These are phyloP conservation scores for Cavia aperea DNA, from an alignment of 2,113 vertebrate species.

Conservation along the genomic window DNA sequence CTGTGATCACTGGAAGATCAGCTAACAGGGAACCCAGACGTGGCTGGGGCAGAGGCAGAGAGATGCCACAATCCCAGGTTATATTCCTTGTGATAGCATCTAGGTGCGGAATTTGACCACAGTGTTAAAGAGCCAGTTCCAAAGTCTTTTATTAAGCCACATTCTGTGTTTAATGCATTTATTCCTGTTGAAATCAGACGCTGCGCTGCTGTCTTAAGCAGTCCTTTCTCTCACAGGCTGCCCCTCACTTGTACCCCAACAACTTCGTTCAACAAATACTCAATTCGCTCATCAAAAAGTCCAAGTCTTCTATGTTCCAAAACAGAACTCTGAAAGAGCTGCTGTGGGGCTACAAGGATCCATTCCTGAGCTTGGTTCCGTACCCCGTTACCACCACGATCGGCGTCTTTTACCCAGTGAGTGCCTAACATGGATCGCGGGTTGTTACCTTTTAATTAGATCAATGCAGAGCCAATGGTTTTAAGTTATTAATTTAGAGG, in stretches of 20 bases:
- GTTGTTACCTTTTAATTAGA: background rate
- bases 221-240: constrained; percentile 75
- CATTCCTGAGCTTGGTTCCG: constrained; percentile 75
- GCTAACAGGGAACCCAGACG: background rate
- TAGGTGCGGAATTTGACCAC: background rate
- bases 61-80: background rate
- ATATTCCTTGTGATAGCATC: background rate
- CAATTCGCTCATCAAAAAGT: constrained; percentile 73
- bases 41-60: background rate
- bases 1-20: background rate
- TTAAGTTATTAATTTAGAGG: background rate
- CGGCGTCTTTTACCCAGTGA: constrained; percentile 86
- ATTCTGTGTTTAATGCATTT: background rate
- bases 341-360: constrained; percentile 91
- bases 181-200: background rate
- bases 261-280: constrained; percentile 27
- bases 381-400: constrained; percentile 42
- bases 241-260: constrained; percentile 68
- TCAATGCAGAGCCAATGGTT: background rate
- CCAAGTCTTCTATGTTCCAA: constrained; percentile 83
- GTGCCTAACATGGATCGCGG: constrained; percentile 43
- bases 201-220: background rate
- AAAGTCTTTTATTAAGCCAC: background rate
- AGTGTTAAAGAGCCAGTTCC: background rate
- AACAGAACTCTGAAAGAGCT: constrained; percentile 84